Percentiles rank a stretch among this genome's conserved stretches.
These are phyloP conservation scores for Andricus quercusramuli DNA, from an alignment of 2,888 invertebrate species.

Conservation along the genomic window DNA sequence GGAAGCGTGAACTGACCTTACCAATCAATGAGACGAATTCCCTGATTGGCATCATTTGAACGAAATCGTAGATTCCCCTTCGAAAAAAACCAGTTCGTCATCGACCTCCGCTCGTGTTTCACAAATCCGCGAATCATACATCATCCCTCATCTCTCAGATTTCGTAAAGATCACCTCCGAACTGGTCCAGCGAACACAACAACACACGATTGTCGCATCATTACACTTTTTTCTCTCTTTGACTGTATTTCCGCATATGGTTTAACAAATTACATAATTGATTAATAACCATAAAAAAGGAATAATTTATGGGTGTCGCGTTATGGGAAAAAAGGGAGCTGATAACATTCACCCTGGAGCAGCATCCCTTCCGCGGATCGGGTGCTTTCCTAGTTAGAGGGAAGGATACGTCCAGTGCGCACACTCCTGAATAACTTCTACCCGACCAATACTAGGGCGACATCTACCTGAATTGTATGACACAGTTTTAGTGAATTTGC, in stretches of 20 bases:
- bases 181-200: conserved; percentile 6
- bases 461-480: conserved; percentile 11
- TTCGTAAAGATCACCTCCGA: background rate
- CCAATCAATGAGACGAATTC: conserved; percentile 30
- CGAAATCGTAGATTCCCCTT: background rate
- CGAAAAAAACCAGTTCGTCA: conserved; percentile 5
- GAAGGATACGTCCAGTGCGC: conserved; percentile 30
- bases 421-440: conserved; percentile 21
- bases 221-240: background rate
- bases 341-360: conserved; percentile 50
- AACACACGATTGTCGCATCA: background rate
- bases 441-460: conserved; percentile 22
- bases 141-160: conserved; percentile 8
- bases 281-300: background rate
- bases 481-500: conserved; percentile 16
- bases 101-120: conserved; percentile 27
- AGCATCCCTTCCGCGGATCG: conserved; percentile 55
- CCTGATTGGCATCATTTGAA: conserved; percentile 18
- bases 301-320: background rate
- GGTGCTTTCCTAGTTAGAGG: conserved; percentile 28
- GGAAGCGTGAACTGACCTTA: background rate
- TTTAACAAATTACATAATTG: background rate
- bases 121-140: conserved; percentile 18
- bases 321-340: conserved; percentile 21
- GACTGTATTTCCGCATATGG: background rate